Percentiles rank a stretch among this genome's conserved stretches.
These are phyloP conservation scores for Acipenser transmontanus DNA, from an alignment of 2,797 vertebrate species.

Conservation along the genomic window DNA sequence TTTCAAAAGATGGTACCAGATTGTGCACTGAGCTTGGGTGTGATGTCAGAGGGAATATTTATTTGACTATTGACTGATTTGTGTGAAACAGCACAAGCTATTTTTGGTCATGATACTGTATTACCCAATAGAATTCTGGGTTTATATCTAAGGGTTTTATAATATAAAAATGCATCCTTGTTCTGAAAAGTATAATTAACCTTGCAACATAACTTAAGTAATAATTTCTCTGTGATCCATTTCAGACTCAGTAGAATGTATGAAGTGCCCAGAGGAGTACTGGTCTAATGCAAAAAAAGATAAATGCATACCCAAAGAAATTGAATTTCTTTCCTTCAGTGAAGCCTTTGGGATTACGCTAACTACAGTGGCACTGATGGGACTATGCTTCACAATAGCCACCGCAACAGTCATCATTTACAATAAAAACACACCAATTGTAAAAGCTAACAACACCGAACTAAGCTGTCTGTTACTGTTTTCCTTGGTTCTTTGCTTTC, in stretches of 20 bases:
- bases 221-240: background rate
- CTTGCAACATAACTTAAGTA: background rate
- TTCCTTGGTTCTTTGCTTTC: slow-evolving; percentile 64
- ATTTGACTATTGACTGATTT: background rate
- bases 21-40: too few species aligned
- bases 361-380: slow-evolving; percentile 51
- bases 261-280: slow-evolving; percentile 57
- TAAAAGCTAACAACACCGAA: slow-evolving; percentile 65
- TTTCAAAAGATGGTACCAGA: too few species aligned
- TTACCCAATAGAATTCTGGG: background rate
- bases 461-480: slow-evolving; percentile 68
- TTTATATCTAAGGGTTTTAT: background rate
- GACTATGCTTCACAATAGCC: slow-evolving; percentile 48
- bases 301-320: slow-evolving; percentile 57
- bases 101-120: background rate
- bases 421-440: slow-evolving; percentile 53
- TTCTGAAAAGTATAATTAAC: too few species aligned
- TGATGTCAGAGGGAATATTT: background rate
- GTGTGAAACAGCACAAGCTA: slow-evolving; percentile 1
- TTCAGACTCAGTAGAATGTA: slow-evolving; percentile 66
- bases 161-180: background rate
- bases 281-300: slow-evolving; percentile 62
- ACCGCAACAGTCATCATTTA: slow-evolving; percentile 51
- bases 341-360: slow-evolving; percentile 61
- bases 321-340: slow-evolving; percentile 63